Percentiles rank a stretch among this genome's conserved stretches.
Evolutionary conservation across 2,797 vertebrate species (phyloP).

Genomic region (Pseudochaenichthys georgianus): DNA sequence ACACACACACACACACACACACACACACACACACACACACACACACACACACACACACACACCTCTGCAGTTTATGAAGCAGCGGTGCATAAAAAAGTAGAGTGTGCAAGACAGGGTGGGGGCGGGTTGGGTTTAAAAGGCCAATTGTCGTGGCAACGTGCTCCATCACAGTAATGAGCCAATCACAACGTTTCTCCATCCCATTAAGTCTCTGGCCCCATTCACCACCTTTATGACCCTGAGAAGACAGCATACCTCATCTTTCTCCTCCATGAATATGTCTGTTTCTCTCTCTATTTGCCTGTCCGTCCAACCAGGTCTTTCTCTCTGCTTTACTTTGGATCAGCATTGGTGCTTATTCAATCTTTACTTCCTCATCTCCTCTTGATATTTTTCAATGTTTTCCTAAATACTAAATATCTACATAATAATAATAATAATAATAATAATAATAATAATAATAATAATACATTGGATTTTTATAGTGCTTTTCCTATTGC

Average conservation of each 20-base stretch:
- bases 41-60: constrained; percentile 9
- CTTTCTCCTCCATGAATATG: constrained; percentile 61
- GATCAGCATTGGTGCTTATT: neutral
- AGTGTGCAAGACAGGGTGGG: constrained; percentile 33
- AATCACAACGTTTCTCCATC: constrained; percentile 84
- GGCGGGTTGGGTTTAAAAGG: constrained; percentile 65
- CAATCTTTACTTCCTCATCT: neutral
- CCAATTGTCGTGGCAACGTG: constrained; percentile 76
- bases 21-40: too few species aligned
- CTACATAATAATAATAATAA: too few species aligned
- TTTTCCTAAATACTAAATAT: neutral
- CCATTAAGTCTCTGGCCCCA: constrained; percentile 79
- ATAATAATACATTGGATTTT: too few species aligned
- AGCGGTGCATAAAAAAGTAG: constrained; percentile 62
- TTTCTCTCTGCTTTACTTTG: constrained; percentile 7
- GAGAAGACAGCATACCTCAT: constrained; percentile 77
- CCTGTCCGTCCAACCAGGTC: constrained; percentile 15
- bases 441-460: too few species aligned
- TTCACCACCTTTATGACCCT: constrained; percentile 78
- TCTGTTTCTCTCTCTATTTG: constrained; percentile 38
- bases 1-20: too few species aligned
- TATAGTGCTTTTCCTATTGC: too few species aligned
- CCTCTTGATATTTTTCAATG: neutral
- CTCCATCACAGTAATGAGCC: constrained; percentile 86
- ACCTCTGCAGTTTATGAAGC: constrained; percentile 48